phyloP scores from a whole-genome alignment of 2,888 invertebrate genomes.

The Spialia ferax region DNA sequence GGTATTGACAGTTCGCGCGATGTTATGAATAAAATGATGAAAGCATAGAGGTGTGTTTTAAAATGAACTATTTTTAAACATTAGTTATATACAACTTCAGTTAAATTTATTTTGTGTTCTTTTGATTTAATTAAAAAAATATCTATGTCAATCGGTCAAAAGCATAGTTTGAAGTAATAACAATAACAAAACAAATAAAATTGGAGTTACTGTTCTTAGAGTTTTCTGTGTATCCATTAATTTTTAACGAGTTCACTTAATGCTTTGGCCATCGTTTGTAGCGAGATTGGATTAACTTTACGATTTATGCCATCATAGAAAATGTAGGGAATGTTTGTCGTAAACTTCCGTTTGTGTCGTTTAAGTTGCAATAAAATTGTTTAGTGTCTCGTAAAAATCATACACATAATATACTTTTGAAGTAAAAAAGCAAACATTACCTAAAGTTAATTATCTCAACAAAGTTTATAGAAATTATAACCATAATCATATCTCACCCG shows the following conservation, averaged over 20 bases:
- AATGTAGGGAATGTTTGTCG: conserved; percentile 50
- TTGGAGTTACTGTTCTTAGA: no score
- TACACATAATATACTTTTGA: not conserved
- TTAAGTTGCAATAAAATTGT: conserved; percentile 40
- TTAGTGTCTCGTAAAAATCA: conserved; percentile 1
- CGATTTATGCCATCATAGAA: conserved; percentile 61
- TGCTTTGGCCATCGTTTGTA: conserved; percentile 8
- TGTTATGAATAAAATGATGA: no score
- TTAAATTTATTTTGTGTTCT: no score
- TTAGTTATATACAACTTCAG: no score
- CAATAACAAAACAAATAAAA: no score
- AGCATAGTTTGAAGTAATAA: no score
- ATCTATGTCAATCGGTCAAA: no score
- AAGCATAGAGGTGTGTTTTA: no score
- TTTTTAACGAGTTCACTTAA: conserved; percentile 31
- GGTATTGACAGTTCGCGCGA: no score
- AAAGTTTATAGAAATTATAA: not conserved
- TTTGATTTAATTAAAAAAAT: no score
- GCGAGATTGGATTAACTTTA: conserved; percentile 49
- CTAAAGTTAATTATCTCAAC: not conserved
- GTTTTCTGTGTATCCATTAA: conserved; percentile 1
- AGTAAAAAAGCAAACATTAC: not conserved
- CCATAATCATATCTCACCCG: conserved; percentile 14
- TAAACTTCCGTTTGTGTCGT: conserved; percentile 56
- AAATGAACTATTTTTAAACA: no score